Conservation (phyloP, 2,113 vertebrate genomes). For the Daphoenositta chrysoptera region DNA sequence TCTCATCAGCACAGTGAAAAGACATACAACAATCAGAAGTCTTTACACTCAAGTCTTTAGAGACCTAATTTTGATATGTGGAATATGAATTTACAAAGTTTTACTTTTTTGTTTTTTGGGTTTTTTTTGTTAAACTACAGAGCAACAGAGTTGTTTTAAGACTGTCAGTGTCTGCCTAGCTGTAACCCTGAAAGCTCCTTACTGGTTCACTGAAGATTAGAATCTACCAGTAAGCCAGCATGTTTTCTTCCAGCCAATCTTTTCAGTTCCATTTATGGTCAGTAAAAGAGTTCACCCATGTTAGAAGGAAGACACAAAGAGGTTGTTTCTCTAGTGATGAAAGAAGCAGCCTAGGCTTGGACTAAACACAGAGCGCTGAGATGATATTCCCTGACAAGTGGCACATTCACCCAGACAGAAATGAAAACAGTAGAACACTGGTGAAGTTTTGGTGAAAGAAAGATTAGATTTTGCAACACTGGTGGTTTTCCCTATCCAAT, state of each 20-base stretch:
- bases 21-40: background rate
- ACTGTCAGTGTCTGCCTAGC: background rate
- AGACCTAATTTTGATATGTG: background rate
- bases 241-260: background rate
- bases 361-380: background rate
- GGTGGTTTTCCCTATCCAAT: background rate
- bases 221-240: background rate
- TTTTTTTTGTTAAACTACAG: background rate
- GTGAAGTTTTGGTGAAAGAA: background rate
- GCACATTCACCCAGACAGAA: background rate
- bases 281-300: background rate
- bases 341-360: background rate
- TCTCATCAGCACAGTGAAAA: background rate
- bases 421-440: background rate
- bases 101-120: background rate
- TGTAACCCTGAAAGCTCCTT: background rate
- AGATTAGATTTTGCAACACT: background rate
- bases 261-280: background rate
- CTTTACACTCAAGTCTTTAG: background rate
- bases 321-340: background rate
- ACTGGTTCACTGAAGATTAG: background rate
- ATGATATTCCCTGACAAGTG: background rate
- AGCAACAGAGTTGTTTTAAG: background rate
- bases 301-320: background rate
- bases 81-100: background rate